Evolutionary conservation across 2,113 vertebrate genomes (phyloP).

Genomic region (Caretta caretta): DNA sequence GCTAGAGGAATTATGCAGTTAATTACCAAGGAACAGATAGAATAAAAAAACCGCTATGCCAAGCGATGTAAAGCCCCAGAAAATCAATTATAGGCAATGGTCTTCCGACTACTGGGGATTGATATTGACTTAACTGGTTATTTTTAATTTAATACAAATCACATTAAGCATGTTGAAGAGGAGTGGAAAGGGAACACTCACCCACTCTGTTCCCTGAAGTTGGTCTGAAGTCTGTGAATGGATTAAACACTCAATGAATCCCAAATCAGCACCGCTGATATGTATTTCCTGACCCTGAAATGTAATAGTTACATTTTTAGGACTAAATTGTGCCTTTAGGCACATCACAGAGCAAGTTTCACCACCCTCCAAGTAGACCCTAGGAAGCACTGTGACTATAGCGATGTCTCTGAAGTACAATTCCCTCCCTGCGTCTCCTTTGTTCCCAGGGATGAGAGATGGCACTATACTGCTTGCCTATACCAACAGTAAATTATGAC

Average conservation of each 20-base stretch:
- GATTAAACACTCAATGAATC: not conserved
- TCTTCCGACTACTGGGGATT: conserved; percentile 41
- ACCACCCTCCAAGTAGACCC: not conserved
- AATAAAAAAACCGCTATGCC: conserved; percentile 1
- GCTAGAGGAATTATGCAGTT: conserved; percentile 67
- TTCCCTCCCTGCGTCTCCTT: not conserved
- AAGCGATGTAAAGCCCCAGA: conserved; percentile 27
- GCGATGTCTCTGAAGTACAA: not conserved
- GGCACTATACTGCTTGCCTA: not conserved
- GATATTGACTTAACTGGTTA: conserved; percentile 63
- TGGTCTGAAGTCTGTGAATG: not conserved
- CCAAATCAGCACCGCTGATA: not conserved
- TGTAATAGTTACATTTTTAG: not conserved
- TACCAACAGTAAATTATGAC: not conserved
- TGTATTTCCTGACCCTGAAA: no score
- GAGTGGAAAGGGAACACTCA: not conserved
- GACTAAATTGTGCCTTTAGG: not conserved
- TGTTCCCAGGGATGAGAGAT: not conserved
- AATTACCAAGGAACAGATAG: conserved; percentile 65
- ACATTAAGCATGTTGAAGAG: not conserved
- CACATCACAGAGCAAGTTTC: rapidly evolving
- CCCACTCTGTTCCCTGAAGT: conserved; percentile 2
- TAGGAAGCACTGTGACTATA: not conserved
- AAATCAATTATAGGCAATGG: conserved; percentile 69
- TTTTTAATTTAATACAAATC: conserved; percentile 63